These are phyloP conservation scores for Acinonyx jubatus DNA, from an alignment of 2,113 vertebrate species.

Conservation along the genomic window DNA sequence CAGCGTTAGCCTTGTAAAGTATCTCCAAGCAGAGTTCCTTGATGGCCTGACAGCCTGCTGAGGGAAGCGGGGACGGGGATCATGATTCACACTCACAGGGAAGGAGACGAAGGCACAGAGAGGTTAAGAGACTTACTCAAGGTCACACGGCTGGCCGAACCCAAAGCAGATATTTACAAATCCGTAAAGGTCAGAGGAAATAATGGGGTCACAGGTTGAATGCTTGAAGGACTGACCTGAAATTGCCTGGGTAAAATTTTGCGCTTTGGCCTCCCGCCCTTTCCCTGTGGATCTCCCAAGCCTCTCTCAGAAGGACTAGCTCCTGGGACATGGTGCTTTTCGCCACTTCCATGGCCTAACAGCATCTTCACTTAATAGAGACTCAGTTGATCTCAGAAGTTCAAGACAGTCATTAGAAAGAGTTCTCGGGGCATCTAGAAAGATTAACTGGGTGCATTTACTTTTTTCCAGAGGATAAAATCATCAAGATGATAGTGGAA, in stretches of 20 bases:
- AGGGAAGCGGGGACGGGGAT: background rate
- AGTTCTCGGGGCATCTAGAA: background rate
- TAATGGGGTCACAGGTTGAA: background rate
- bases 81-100: background rate
- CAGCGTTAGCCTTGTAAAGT: background rate
- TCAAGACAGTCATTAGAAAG: background rate
- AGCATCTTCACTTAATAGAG: background rate
- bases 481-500: constrained; percentile 64
- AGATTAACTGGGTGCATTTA: background rate
- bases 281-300: background rate
- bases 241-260: background rate
- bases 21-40: background rate
- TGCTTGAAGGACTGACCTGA: background rate
- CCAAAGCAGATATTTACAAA: background rate
- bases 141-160: background rate
- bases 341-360: background rate
- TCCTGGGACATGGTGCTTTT: background rate
- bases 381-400: background rate
- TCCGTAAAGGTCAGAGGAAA: background rate
- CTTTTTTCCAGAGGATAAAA: constrained; percentile 64
- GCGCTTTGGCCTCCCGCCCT: background rate
- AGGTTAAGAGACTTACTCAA: background rate
- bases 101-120: background rate
- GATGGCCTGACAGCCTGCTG: background rate
- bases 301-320: background rate